Evolutionary conservation across 2,113 vertebrate species (phyloP), one percentile per base, ranked within the genome.

Genomic region (Microcebus jonahi): DNA sequence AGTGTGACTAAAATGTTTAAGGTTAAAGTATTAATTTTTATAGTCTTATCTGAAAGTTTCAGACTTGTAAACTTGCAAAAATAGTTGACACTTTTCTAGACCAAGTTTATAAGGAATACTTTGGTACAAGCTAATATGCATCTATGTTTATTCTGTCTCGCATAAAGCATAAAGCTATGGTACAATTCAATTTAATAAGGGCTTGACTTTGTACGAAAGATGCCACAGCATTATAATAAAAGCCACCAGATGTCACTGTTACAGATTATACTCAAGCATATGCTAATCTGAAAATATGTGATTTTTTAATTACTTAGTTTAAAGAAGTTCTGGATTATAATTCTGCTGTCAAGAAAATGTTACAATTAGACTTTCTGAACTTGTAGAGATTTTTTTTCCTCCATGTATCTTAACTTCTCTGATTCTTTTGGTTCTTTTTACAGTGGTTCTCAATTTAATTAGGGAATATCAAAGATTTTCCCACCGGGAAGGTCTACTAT

Each of bases 181-280:
- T 92, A 45, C 17, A 95, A 73, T 88, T 88, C 53, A 85, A 45
- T 89, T 94, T 88, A 77, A 70, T 95, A 59, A 80, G 21, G 25
- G 17, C 23, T n/a, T 50, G 59, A 23, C 29, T 97, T 92, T 79
- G 39, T 87, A 48, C 31, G 39, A 76, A 91, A 77, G 73, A 95
- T 81, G 79, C 12, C 90, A 75, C 65, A 87, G 63, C 82, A 94
- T 83, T 98, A 96, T 96, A 95, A 96, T 94, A 93, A 96, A 94
- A 96, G 68, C 98, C 98, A 98, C 97, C 97, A 98, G 98, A 97
- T 97, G 97, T 98, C 98, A 97, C 97, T 98, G 94, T 98, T 97
- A 95, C 94, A 73, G 95, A 97, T 95, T 96, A 91, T 91, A 96
- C 97, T 97, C 63, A 92, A 94, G 84, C 17, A 80, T 61, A 95